Conservation (phyloP, 2,888 invertebrate genomes). For the Agriopis aurantiaria region DNA sequence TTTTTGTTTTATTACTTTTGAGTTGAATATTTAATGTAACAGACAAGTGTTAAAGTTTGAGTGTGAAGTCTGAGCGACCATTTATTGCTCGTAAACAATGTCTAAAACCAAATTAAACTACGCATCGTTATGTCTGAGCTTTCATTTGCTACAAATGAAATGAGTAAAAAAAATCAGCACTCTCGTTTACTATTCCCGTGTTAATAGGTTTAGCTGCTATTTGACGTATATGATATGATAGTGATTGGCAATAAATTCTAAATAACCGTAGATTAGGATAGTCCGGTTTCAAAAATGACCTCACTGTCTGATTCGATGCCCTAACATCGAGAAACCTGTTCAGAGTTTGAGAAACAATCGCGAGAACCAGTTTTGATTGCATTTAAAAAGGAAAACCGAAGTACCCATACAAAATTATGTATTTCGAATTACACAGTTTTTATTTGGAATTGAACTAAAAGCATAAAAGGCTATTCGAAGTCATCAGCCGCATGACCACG, state of each 20-base stretch:
- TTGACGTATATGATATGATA: not conserved
- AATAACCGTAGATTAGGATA: constrained; percentile 51
- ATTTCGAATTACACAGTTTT: not conserved
- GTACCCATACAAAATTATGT: not conserved
- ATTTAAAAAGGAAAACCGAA: constrained; percentile 34
- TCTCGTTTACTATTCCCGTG: not conserved
- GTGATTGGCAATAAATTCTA: constrained; percentile 15
- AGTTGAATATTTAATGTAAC: constrained; percentile 53
- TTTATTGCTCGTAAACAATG: constrained; percentile 54
- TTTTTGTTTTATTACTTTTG: constrained; percentile 57
- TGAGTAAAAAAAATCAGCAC: constrained; percentile 2
- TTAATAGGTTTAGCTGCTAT: not conserved
- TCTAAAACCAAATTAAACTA: constrained; percentile 26
- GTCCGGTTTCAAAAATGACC: constrained; percentile 75
- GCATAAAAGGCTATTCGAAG: constrained; percentile 1
- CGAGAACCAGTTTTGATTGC: constrained; percentile 38
- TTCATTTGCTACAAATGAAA: constrained; percentile 11
- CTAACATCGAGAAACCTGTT: constrained; percentile 46
- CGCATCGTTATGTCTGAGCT: constrained; percentile 8
- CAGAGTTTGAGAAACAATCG: constrained; percentile 28
- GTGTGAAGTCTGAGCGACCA: constrained; percentile 45
- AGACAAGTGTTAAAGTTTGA: constrained; percentile 45
- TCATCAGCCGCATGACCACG: not conserved
- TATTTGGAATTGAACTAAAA: constrained; percentile 11
- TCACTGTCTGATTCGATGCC: constrained; percentile 68